A percentile compares a stretch with the other conserved stretches of the same genome.
These are phyloP conservation scores for Danio rerio DNA, from an alignment of 2,113 vertebrate species.

Conservation along the genomic window DNA sequence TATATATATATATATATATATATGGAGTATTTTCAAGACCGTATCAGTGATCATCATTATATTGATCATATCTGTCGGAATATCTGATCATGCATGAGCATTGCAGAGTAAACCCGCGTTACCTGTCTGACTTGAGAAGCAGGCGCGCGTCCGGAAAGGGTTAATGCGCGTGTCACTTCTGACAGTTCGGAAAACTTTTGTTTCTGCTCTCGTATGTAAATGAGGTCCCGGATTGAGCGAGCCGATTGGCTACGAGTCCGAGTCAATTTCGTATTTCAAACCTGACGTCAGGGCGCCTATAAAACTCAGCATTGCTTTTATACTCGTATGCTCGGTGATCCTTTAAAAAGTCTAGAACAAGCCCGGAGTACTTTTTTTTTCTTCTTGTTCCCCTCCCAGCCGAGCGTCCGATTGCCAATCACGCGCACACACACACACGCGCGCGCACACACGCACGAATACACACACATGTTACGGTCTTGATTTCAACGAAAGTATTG, in stretches of 20 bases:
- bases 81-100: no score
- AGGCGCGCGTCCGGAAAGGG: no score
- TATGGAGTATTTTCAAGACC: no score
- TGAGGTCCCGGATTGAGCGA: constrained; percentile 69
- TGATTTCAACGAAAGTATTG: constrained; percentile 80
- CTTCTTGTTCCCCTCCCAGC: constrained; percentile 60
- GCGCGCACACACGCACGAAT: no score
- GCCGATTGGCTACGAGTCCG: constrained; percentile 85
- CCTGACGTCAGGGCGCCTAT: constrained; percentile 94
- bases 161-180: constrained; percentile 70
- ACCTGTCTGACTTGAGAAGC: no score
- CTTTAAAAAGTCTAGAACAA: constrained; percentile 82
- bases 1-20: no score
- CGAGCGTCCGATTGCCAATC: constrained; percentile 78
- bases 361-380: constrained; percentile 71
- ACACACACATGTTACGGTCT: constrained; percentile 75
- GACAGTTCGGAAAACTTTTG: constrained; percentile 87
- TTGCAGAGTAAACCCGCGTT: no score
- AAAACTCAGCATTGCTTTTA: constrained; percentile 98
- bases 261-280: constrained; percentile 86
- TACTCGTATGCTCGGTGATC: constrained; percentile 93
- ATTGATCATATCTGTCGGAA: no score
- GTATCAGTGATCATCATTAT: no score
- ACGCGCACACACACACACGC: constrained; percentile 62
- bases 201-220: constrained; percentile 94